Evolutionary conservation across 2,888 invertebrate species (phyloP), one percentile per base, ranked within the genome.

Genomic region (Caenorhabditis sp.): DNA sequence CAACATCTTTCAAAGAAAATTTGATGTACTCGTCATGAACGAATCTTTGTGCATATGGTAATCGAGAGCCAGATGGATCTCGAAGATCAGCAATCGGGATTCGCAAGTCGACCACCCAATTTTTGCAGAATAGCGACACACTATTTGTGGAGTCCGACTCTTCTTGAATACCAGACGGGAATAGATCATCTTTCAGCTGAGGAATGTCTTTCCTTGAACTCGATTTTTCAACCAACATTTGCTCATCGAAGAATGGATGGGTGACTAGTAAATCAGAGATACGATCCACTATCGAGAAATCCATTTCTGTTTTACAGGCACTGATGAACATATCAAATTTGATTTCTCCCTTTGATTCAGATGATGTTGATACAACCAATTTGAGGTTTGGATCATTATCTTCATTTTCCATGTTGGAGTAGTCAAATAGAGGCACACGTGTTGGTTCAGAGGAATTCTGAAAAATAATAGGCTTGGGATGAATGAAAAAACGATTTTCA

Each of bases 231-330:
- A 59, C 21, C 3, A 27, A 10, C 1, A 3, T 17, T 26, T 31
- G 27, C n/a, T 59, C 43, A 10, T 74, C 72, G 61, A 80, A 82
- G 64, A 79, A 80, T 7, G 82, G 78, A 8, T 52, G 60, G 7
- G 79, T 74, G 1, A 61, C 64, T 23, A 80, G 59, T 1, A 82
- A 63, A 50, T 74, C 58, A 0, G 79, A 63, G 10, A 82, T 75
- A 8, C 85, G 78, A 36, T 85, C 85, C 20, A 83, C 67, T 3
- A 85, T 77, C 8, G 83, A 83, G 53, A 82, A 72, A 63, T 85
- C 85, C n/a, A 86, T 26, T 60, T 85, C 83, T 4, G 82, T 62
- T n/a, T 58, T 62, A 58, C 82, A 82, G 17, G 72, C 62, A 14
- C 77, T 76, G 3, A 82, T 65, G 21, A 67, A 68, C 25, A 80